phyloP scores from a whole-genome alignment of 2,797 vertebrate genomes.

The Phaenicophaeus curvirostris region DNA sequence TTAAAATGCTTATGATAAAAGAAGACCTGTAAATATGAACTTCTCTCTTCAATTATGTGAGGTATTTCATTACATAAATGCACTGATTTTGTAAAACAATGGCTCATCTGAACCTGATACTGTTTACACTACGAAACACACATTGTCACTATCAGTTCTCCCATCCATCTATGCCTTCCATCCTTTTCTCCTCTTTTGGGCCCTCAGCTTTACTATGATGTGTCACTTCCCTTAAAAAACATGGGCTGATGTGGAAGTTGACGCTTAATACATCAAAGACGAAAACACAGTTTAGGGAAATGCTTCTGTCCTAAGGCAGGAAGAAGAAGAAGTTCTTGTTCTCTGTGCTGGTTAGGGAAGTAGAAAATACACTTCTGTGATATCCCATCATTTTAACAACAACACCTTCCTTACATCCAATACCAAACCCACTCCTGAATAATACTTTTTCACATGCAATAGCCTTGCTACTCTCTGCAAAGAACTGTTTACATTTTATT shows the following conservation, averaged over 20 bases:
- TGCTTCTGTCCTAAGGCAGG: not conserved
- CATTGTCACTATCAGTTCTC: not conserved
- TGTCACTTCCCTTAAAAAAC: not conserved
- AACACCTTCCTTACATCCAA: not conserved
- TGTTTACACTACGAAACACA: not conserved
- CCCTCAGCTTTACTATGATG: not conserved
- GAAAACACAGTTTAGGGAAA: not conserved
- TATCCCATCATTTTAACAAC: not conserved
- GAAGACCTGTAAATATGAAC: not conserved
- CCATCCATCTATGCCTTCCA: not conserved
- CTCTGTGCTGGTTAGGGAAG: not conserved
- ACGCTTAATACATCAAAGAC: not conserved
- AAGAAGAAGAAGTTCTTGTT: not conserved
- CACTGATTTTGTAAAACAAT: not conserved
- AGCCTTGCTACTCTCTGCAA: not conserved
- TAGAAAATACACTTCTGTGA: not conserved
- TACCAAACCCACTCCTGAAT: not conserved
- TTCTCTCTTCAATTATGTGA: not conserved
- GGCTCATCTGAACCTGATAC: not conserved
- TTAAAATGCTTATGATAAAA: not conserved
- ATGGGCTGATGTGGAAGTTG: fast-evolving
- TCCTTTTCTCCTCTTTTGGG: not conserved
- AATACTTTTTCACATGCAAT: not conserved
- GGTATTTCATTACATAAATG: not conserved
- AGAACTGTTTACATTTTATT: not conserved